phyloP scores from a whole-genome alignment of 2,888 invertebrate species.

The Bembecia ichneumoniformis region DNA sequence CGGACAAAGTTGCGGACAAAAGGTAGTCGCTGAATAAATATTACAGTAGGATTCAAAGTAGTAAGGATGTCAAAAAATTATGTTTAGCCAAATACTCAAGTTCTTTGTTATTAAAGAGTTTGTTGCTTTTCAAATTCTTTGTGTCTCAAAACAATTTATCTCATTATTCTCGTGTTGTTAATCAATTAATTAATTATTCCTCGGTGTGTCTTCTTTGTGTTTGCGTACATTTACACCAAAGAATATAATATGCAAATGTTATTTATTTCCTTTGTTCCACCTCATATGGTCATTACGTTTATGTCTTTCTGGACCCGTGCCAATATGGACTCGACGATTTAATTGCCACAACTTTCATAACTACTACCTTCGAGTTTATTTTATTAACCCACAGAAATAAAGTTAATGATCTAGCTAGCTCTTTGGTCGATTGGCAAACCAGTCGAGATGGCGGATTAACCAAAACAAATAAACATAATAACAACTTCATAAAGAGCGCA shows the following conservation, averaged over 20 bases:
- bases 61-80: too few relatives aligned
- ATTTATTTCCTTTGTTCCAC: neutral
- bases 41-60: too few relatives aligned
- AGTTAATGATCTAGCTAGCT: neutral
- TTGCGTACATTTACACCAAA: neutral
- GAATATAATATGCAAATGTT: neutral
- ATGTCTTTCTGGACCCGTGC: neutral
- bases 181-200: neutral
- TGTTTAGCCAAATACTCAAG: too few relatives aligned
- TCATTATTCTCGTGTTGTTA: neutral
- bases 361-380: neutral
- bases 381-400: neutral
- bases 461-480: constrained; percentile 7
- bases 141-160: neutral
- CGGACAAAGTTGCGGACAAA: too few relatives aligned
- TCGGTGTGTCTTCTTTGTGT: neutral
- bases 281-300: neutral
- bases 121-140: too few relatives aligned
- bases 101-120: too few relatives aligned
- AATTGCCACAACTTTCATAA: neutral
- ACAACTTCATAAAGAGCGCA: constrained; percentile 9
- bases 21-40: too few relatives aligned
- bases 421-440: neutral
- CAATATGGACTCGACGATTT: neutral
- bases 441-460: neutral